These are phyloP conservation scores for Eueremaeus valkanovi DNA, from an alignment of 2,888 invertebrate species.

Conservation along the genomic window DNA sequence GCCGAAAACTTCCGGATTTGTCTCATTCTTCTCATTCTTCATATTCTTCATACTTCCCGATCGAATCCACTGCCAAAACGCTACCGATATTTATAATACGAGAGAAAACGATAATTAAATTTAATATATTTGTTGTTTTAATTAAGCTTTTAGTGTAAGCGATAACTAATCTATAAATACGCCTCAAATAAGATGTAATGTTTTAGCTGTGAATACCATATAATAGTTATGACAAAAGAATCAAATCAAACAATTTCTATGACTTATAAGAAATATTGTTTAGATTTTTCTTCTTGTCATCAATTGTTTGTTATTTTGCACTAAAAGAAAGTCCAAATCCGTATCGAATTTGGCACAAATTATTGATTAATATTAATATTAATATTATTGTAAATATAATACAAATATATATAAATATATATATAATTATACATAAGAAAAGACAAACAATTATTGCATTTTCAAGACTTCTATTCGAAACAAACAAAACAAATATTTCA, in stretches of 20 bases:
- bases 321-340: conserved; percentile 19
- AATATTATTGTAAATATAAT: conserved; percentile 26
- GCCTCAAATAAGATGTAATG: no score
- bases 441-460: conserved; percentile 21
- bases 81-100: conserved; percentile 10
- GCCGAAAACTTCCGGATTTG: conserved; percentile 6
- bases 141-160: not conserved
- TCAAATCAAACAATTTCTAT: not conserved
- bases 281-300: not conserved
- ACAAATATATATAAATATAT: conserved; percentile 27
- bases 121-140: conserved; percentile 2
- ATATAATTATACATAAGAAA: conserved; percentile 23
- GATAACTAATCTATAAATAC: no score
- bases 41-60: no score
- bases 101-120: not conserved
- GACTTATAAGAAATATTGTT: not conserved
- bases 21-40: no score
- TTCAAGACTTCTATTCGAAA: not conserved
- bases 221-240: not conserved
- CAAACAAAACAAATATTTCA: not conserved
- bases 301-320: conserved; percentile 32
- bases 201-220: no score
- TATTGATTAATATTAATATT: conserved; percentile 16
- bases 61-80: conserved; percentile 36
- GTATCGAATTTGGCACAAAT: conserved; percentile 6